Base-by-base conservation (phyloP, 2,797 vertebrate species). In the Enteromius argenteus region DNA sequence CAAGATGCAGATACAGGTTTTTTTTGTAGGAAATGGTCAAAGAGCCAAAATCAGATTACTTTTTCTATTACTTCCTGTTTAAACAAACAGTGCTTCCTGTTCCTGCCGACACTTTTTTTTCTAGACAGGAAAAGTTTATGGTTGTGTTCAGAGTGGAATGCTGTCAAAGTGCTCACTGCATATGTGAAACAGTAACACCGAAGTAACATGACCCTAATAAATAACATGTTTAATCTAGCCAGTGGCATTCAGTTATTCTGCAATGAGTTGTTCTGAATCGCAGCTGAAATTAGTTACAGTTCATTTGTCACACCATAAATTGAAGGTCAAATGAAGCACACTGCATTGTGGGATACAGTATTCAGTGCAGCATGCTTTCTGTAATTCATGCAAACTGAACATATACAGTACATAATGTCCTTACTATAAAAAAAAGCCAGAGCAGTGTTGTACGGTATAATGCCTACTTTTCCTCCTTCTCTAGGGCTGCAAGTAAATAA, bases 41-140 rank as follows among this genome's bases (percentile, higher is more conserved):
- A 58, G 51, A 56, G 73, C 19, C 13, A 17, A 74, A 17, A 73
- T 51, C 44, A 73, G 56, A 64, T 27, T 49, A 56, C 39, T 8
- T 46, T 64, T 49, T 1, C 8, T 8, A 66, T 66, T 23, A 58
- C 32, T 76, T 76, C 53, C 35, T 60, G 14, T 60, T 42, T 76
- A n/a, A 77, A 60, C 53, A 76, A 76, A 76, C 35, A 76, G 13
- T 39, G 35, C 32, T 76, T 76, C 74, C 53, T 76, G 53, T 23
- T 58, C 53, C 3, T 2, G 10, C 51, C 37, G 49, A 74, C 30
- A 56, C 30, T 27, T n/a, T 51, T 37, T 35, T 35, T 17, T 44
- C 69, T 75, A 58, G 35, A 58, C 21, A 58, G n/a, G 35, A 39
- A 76, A 76, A 3, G 51, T 23, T 6, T 37, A 35, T n/a, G 5